Base-by-base conservation (phyloP, 2,113 vertebrate species). In the Amphilophus citrinellus region DNA sequence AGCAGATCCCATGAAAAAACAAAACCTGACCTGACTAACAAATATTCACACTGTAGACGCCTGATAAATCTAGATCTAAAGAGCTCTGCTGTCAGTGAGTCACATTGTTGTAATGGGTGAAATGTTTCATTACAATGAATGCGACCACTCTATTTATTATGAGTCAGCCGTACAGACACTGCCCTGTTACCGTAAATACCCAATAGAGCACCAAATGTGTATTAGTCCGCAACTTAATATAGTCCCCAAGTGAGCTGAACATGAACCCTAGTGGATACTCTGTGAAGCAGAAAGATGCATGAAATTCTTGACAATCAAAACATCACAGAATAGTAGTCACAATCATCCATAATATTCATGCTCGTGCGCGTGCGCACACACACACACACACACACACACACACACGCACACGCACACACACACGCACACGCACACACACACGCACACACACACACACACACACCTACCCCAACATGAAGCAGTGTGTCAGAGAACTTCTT, bases 381-480 rank as follows among this genome's bases (percentile, higher is more conserved):
- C 22, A 22, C 22, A 22, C 24, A 2, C 24, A 24, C 24, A 24
- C 24, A 24, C 24, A 24, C 24, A 24, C 24, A 2, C 24, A 24
- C 24, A 24, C 24, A 24, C 24, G 2, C 24, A 42, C 39, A 3
- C 3, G 1, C 37, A 39, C 37, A 39, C 8, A 10, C 37, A 39
- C 8, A 10, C 37, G 1, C 37, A 10, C 37, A 10, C 37, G 2
- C 37, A 10, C 37, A 10, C 37, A 39, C 65, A 71, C 65, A 50
- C 22, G 47, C 8, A 22, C 63, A 68, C 11, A 44, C 42, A 68
- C 14, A 68, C 11, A 77, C 57, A 61, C 20, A 68, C 6, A 61
- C 32, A 84, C 98, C 96, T 96, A 99, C 98, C 97, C 97, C 98
- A 88, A 96, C 92, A 61, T 94, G 84, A 80, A 97, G 96, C 91